These are phyloP conservation scores for Oscheius sp. DNA, from an alignment of 2,888 invertebrate genomes.

Conservation along the genomic window DNA sequence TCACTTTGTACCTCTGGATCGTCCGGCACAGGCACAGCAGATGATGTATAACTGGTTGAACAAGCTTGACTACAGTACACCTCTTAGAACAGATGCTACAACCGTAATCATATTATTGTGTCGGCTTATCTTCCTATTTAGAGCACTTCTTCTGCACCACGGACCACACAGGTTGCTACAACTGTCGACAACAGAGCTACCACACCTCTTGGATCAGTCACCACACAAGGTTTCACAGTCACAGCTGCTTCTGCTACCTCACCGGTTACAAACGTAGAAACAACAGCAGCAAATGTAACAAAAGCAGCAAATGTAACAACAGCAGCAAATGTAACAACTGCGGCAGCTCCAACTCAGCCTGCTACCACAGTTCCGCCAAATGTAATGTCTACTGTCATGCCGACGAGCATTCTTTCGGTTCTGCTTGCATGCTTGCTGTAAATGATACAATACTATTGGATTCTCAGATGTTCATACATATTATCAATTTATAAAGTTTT, in stretches of 20 bases:
- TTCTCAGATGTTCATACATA: neutral
- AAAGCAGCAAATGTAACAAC: neutral
- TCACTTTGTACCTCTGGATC: slow-evolving; percentile 55
- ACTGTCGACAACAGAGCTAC: neutral
- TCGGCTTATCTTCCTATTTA: neutral
- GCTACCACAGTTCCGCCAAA: neutral
- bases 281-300: neutral
- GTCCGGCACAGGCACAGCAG: slow-evolving; percentile 52
- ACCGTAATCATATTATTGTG: neutral
- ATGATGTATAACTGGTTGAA: slow-evolving; percentile 54
- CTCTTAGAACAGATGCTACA: neutral
- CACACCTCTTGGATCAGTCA: too few relatives aligned
- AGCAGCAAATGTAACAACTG: neutral
- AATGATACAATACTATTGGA: neutral
- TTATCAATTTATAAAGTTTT: neutral
- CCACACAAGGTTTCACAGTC: neutral
- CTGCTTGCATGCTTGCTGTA: neutral
- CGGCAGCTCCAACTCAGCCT: slow-evolving; percentile 1
- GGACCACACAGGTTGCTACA: neutral
- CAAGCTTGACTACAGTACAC: slow-evolving; percentile 45
- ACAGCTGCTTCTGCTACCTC: neutral
- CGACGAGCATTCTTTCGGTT: neutral
- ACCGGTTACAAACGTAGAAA: neutral
- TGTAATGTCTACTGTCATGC: neutral
- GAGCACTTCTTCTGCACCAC: neutral